Evolutionary conservation across 2,888 invertebrate genomes (phyloP).

Genomic region (Acronicta aceris): DNA sequence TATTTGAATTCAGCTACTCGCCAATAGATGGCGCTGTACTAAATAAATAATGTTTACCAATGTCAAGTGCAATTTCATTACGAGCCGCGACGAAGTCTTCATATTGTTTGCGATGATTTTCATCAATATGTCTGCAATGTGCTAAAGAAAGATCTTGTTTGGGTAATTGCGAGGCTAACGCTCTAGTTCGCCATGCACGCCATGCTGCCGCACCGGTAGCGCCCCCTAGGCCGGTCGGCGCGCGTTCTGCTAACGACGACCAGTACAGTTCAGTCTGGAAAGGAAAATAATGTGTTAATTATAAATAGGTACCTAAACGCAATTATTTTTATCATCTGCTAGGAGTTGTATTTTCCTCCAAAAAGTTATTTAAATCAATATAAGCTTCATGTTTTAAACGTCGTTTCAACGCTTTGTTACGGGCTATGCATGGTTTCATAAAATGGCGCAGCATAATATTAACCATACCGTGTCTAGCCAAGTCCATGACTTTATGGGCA

Average conservation of each 20-base stretch:
- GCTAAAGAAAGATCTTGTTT: conserved; percentile 97
- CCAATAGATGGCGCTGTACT: conserved; percentile 65
- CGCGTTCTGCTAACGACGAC: conserved; percentile 93
- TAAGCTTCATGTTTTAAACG: no score
- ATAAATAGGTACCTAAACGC: not conserved
- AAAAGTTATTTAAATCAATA: no score
- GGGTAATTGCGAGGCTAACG: conserved; percentile 96
- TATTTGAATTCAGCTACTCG: conserved; percentile 51
- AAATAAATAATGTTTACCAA: conserved; percentile 89
- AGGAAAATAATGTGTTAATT: conserved; percentile 16
- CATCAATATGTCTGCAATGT: conserved; percentile 96
- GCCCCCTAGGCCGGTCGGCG: conserved; percentile 86
- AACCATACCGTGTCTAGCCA: no score
- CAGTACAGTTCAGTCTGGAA: conserved; percentile 97
- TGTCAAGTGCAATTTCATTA: conserved; percentile 98
- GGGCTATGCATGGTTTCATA: no score
- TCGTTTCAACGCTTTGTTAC: no score
- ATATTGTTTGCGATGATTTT: conserved; percentile 94
- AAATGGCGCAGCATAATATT: no score
- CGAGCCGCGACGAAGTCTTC: conserved; percentile 98
- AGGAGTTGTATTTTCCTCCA: no score
- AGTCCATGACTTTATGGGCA: no score
- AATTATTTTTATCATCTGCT: no score
- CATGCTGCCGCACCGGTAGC: conserved; percentile 81
- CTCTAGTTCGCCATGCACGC: conserved; percentile 82